Percentiles rank a stretch among this genome's conserved stretches.
These are phyloP conservation scores for Copidosoma floridanum DNA, from an alignment of 1,140 invertebrate genomes.

Conservation along the genomic window DNA sequence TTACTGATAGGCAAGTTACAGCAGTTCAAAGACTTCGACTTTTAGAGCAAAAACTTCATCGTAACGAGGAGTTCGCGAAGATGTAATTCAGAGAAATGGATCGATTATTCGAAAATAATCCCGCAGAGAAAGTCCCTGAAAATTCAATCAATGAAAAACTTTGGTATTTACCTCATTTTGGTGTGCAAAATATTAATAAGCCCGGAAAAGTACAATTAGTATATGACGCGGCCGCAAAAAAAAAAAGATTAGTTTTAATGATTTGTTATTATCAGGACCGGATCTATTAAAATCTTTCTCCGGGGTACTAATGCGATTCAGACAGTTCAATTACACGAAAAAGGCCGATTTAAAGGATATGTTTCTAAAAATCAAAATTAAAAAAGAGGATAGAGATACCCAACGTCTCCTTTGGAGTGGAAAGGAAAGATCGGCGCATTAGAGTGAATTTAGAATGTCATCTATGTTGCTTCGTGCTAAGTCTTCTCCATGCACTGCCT, in stretches of 20 bases:
- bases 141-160: not conserved
- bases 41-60: not conserved
- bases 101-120: not conserved
- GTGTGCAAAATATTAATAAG: not conserved
- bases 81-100: not conserved
- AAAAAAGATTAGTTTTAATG: not conserved
- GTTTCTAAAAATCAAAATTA: not conserved
- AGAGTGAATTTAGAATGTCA: not conserved
- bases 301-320: not conserved
- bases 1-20: not conserved
- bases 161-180: constrained; percentile 4
- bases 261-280: not conserved
- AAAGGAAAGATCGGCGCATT: not conserved
- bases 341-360: not conserved
- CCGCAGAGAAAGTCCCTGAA: not conserved
- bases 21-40: not conserved
- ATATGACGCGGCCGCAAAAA: not conserved
- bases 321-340: not conserved
- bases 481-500: not conserved
- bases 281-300: not conserved
- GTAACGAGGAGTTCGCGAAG: not conserved
- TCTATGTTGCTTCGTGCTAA: not conserved
- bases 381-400: not conserved
- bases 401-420: not conserved
- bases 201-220: not conserved